Base-by-base conservation (phyloP, 2,797 vertebrate species). In the Gastrophryne carolinensis region DNA sequence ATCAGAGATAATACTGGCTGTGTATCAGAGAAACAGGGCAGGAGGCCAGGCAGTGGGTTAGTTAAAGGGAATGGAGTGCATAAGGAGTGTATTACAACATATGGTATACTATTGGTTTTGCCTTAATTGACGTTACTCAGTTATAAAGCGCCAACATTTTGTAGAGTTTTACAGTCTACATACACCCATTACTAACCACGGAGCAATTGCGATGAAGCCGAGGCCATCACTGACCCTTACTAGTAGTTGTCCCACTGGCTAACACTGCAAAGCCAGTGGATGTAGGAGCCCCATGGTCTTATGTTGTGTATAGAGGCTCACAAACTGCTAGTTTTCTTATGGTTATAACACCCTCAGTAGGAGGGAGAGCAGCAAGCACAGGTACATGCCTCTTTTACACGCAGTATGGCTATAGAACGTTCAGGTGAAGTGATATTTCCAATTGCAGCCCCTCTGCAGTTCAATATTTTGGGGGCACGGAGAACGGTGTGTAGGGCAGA, bases 401-500 rank as follows among this genome's bases (percentile, higher is more conserved):
- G 66, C 56, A 52, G 72, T 47, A 72, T 0, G 23, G 61, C 32
- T 79, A 75, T 57, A 68, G 69, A 79, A 50, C 66, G 37, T 30
- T 17, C 12, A 17, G 58, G 71, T 29, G 61, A 61, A 19, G 66
- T 29, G 81, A 79, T 72, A 72, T 56, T 72, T 72, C 62, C 67
- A 72, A 57, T 50, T 65, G 47, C 5, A 32, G 19, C 39, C 60
- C 61, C 60, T 23, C 13, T 37, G 23, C 52, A 67, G 66, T 71
- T 77, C 68, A 78, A 72, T 53, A 77, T 68, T 44, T 70, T 54
- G 62, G 61, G 58, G 75, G 68, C 84, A 15, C 74, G 83, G 81
- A 91, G 91, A 73, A 85, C 87, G 63, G 89, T 88, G 88, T 83
- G 0, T 82, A 85, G 81, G 81, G 81, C 75, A 73, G 77, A 82